Evolutionary conservation across 2,797 vertebrate genomes (phyloP).

Genomic region (Bufotes viridis): DNA sequence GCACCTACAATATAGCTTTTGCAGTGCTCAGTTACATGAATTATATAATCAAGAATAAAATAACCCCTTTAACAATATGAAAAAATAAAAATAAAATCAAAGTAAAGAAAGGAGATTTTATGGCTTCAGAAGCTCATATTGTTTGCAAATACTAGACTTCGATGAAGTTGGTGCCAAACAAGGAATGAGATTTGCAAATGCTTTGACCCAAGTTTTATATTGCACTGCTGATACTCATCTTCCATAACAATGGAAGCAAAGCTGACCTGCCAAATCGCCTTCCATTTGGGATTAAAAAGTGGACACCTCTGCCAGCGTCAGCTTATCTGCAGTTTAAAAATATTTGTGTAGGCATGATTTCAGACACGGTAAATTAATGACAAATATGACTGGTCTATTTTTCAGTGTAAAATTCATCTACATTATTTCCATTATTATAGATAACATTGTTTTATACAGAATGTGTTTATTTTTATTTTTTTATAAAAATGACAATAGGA

Average conservation of each 20-base stretch:
- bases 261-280: slow-evolving; percentile 49
- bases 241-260: slow-evolving; percentile 53
- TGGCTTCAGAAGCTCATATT: not conserved
- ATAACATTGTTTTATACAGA: slow-evolving; percentile 19
- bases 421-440: slow-evolving; percentile 18
- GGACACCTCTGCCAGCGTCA: slow-evolving; percentile 24
- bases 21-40: too few species aligned
- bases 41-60: too few species aligned
- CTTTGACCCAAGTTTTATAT: slow-evolving; percentile 31
- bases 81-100: not conserved
- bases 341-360: slow-evolving; percentile 15
- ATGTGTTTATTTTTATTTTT: not conserved
- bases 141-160: slow-evolving; percentile 22
- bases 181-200: slow-evolving; percentile 11
- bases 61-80: too few species aligned
- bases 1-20: too few species aligned
- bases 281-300: slow-evolving; percentile 33
- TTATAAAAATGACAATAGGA: not conserved
- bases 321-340: slow-evolving; percentile 17
- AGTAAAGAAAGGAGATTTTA: not conserved
- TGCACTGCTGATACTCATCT: slow-evolving; percentile 47
- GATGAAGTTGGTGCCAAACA: not conserved
- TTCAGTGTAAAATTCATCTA: not conserved
- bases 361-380: slow-evolving; percentile 28
- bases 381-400: not conserved